Evolutionary conservation across 2,888 invertebrate species (phyloP), one percentile per base, ranked within the genome.

Genomic region (Drosophila anomelani): DNA sequence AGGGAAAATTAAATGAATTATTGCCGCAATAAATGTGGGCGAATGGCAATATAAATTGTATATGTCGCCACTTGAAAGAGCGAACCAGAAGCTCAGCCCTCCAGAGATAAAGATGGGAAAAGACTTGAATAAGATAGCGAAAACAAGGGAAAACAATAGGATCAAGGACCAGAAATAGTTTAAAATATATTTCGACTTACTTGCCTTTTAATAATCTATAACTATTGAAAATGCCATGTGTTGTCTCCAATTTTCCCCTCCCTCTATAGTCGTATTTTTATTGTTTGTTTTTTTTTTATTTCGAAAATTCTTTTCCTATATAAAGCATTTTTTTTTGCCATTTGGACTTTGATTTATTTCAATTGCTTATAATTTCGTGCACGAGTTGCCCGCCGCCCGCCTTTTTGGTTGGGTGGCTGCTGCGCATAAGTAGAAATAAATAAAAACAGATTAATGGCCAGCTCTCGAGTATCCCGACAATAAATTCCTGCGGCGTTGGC

Each of bases 1-100:
- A 87, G 78, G 81, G 77, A 81, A 88, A 88, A 87, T 86, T 89
- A 89, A 88, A 89, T 89, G 86, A 87, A 89, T 87, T 87, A 87
- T 87, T 83, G 88, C 88, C 75, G 88, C 89, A 89, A 89, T 87
- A 87, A 89, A 87, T 80, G 79, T 73, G 84, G 83, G 75, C 76
- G 73, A 66, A 62, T 71, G 70, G 77, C 77, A 67, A 79, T 85
- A 84, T 88, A 84, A 85, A 88, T 82, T 78, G 83, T 78, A 67
- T 75, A 56, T 58, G 57, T 74, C 56, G 56, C 74, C 56, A 72
- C 72, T 74, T 74, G 51, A 72, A 44, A 26, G 10, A 38, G 13
- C 36, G 13, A 26, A 67, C 15, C 15, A 36, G 9, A 39, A 34
- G 23, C 6, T 8, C 8, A 12, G 20, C 20, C 20, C 20, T 20